Evolutionary conservation across 2,888 invertebrate genomes (phyloP), one percentile per base, ranked within the genome.

Genomic region (Rugalucina vietnamica): DNA sequence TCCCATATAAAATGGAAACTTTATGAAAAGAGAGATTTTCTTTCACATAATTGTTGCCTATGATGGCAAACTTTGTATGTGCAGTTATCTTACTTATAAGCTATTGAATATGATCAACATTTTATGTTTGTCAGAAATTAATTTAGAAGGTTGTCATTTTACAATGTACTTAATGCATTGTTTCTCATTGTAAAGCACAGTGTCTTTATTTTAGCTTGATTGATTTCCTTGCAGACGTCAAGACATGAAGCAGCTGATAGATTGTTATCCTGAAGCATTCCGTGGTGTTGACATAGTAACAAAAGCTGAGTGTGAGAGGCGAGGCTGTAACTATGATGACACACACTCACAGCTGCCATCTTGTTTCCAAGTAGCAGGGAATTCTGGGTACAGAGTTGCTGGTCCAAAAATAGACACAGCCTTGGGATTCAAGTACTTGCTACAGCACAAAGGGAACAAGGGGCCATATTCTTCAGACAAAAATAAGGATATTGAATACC

Each of bases 181-280:
- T n/a, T n/a, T n/a, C n/a, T n/a, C n/a, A n/a, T n/a, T n/a, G n/a
- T n/a, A n/a, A n/a, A n/a, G n/a, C n/a, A n/a, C n/a, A n/a, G n/a
- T n/a, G n/a, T n/a, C n/a, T n/a, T n/a, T n/a, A n/a, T n/a, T n/a
- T n/a, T n/a, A n/a, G n/a, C n/a, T n/a, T n/a, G n/a, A n/a, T n/a
- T n/a, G n/a, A 14, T 65, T 12, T 34, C 21, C 32, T 65, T 65
- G 34, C 21, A 65, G 65, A 34, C 21, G 18, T 71, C 74, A 34
- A 49, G 49, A 21, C 73, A 89, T 14, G 86, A 88, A 14, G 5
- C 21, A 32, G 1, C 5, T 65, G 34, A 12, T 34, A 24, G 91
- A 92, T 79, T 92, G 92, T 65, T 89, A 86, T 73, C 92, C 92
- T 21, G 92, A 91, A 71, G 85, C 84, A 12, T 82, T 84, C 8